Evolutionary conservation across 2,888 invertebrate species (phyloP).

Genomic region (Lithodes maja): DNA sequence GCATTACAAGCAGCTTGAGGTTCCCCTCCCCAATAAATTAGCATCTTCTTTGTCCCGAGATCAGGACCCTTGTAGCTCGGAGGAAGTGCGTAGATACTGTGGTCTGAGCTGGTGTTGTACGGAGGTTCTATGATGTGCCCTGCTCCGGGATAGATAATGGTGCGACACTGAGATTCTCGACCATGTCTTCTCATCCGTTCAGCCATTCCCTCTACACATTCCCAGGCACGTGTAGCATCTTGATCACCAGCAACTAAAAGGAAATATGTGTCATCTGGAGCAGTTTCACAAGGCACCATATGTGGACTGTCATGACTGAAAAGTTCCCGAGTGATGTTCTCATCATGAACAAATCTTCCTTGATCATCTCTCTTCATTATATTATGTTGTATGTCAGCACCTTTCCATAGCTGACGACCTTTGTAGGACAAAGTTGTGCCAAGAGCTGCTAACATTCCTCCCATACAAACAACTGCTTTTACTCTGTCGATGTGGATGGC

Average conservation of each 20-base stretch:
- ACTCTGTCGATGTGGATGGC: conserved; percentile 20
- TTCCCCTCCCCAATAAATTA: conserved; percentile 50
- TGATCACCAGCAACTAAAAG: conserved; percentile 27
- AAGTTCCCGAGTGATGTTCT: neutral
- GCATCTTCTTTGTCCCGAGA: neutral
- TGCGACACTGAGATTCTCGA: neutral
- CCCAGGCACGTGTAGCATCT: neutral
- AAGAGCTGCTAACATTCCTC: neutral
- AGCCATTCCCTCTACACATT: no score
- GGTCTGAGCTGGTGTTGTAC: neutral
- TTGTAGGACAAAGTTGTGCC: neutral
- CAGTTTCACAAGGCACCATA: conserved; percentile 26
- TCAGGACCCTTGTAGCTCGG: neutral
- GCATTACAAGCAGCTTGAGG: conserved; percentile 38
- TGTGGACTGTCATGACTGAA: neutral
- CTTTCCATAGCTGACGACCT: conserved; percentile 27
- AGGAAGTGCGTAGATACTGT: neutral
- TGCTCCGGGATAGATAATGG: conserved; percentile 15
- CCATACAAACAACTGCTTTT: conserved; percentile 27
- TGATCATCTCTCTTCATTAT: neutral
- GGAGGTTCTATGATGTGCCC: conserved; percentile 28
- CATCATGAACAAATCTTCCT: neutral
- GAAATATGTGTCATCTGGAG: conserved; percentile 37
- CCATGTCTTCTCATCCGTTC: neutral
- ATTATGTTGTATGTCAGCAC: neutral